Percentiles rank a stretch among this genome's conserved stretches.
phyloP scores from a whole-genome alignment of 2,113 vertebrate genomes.

The Chaetops frenatus region DNA sequence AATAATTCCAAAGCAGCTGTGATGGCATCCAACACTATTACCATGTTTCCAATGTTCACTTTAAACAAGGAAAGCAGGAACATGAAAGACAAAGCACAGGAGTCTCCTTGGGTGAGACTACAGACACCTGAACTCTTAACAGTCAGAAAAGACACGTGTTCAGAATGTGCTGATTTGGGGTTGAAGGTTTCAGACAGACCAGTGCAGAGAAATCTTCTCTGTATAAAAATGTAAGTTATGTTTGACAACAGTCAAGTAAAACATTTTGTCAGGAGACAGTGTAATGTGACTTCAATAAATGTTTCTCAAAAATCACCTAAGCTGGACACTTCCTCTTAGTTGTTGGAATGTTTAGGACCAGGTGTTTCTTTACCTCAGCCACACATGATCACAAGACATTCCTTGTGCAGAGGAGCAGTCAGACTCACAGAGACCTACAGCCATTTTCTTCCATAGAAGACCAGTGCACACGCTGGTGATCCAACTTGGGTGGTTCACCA shows the following conservation, averaged over 20 bases:
- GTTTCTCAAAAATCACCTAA: neutral
- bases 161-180: fast-evolving
- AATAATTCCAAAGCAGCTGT: neutral
- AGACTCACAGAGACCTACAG: neutral
- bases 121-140: neutral
- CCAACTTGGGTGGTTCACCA: neutral
- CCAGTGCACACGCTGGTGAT: neutral
- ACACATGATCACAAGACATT: fast-evolving
- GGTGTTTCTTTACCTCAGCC: neutral
- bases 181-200: neutral
- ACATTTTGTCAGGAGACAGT: neutral
- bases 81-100: neutral
- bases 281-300: fast-evolving
- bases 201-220: neutral
- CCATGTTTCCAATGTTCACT: neutral
- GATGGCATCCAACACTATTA: neutral
- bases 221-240: neutral
- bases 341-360: neutral
- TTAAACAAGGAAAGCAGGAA: neutral
- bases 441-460: neutral
- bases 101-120: neutral
- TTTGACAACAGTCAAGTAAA: neutral
- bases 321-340: neutral
- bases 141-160: neutral
- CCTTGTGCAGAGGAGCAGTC: neutral